phyloP scores from a whole-genome alignment of 53 echinoderm and acorn worm genomes.

The Antedon mediterranea region DNA sequence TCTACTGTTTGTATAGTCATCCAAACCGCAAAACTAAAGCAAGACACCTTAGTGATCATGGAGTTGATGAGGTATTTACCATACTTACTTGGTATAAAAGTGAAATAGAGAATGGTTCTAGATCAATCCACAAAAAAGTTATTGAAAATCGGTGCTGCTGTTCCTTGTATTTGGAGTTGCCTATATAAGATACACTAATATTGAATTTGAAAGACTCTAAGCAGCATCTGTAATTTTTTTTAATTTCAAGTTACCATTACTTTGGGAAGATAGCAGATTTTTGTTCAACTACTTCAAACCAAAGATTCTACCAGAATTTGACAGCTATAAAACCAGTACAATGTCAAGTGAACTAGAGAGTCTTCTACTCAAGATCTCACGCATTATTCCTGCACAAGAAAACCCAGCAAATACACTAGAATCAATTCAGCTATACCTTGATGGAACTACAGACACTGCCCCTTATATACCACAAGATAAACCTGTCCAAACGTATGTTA shows the following conservation, averaged over 20 bases:
- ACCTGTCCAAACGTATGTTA: slow-evolving; percentile 23
- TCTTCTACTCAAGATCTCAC: slow-evolving; percentile 64
- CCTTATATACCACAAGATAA: slow-evolving; percentile 33
- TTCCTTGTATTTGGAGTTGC: too few relatives aligned
- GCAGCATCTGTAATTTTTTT: background rate
- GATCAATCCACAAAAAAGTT: too few relatives aligned
- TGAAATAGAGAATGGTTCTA: too few relatives aligned
- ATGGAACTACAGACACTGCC: slow-evolving; percentile 41
- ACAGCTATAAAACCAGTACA: slow-evolving; percentile 89
- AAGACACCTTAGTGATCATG: slow-evolving; percentile 85
- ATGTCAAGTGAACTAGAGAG: slow-evolving; percentile 88
- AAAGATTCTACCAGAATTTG: slow-evolving; percentile 83
- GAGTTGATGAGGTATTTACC: slow-evolving; percentile 59
- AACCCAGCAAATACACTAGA: slow-evolving; percentile 47
- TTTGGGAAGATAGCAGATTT: slow-evolving; percentile 39
- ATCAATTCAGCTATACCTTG: slow-evolving; percentile 55
- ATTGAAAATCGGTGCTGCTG: too few relatives aligned
- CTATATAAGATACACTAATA: background rate
- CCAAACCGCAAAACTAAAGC: slow-evolving; percentile 73
- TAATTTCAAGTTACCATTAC: slow-evolving; percentile 43
- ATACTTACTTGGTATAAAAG: too few relatives aligned
- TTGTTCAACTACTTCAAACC: slow-evolving; percentile 95
- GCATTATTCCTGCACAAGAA: slow-evolving; percentile 44
- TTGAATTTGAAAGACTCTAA: background rate
- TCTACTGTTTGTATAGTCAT: slow-evolving; percentile 87